Conservation (phyloP, 2,113 vertebrate genomes). For the Phocoena sinus region DNA sequence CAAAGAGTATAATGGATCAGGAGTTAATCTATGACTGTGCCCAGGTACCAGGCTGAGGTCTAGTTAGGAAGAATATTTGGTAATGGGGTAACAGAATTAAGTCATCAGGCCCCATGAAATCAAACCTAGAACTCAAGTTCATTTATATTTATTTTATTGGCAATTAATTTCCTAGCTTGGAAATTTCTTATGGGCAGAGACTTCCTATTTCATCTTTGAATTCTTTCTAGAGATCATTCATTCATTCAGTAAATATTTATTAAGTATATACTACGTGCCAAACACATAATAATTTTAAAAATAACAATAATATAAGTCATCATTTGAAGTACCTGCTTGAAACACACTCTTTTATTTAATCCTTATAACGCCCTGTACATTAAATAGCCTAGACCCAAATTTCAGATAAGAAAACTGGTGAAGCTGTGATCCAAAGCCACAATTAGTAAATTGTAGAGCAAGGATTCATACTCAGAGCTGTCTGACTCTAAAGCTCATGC, state of each 20-base stretch:
- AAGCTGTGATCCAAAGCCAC: neutral
- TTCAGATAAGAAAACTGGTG: neutral
- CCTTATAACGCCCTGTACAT: neutral
- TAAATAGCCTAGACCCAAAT: neutral
- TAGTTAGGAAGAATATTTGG: neutral
- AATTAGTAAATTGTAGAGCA: neutral
- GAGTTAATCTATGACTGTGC: neutral
- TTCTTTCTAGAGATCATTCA: neutral
- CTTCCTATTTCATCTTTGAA: neutral
- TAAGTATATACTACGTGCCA: neutral
- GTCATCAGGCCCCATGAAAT: neutral
- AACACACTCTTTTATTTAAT: conserved; percentile 11
- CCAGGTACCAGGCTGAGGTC: neutral
- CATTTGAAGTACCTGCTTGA: neutral
- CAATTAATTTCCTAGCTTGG: neutral
- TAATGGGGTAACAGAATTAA: neutral
- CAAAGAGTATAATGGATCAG: neutral
- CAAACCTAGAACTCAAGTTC: neutral
- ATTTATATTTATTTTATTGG: conserved; percentile 27
- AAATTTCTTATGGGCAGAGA: neutral
- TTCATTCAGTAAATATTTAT: neutral
- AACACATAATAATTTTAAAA: neutral
- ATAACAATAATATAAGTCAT: neutral
- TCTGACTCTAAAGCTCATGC: neutral
- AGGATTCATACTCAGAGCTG: neutral